Percentiles rank a stretch among this genome's conserved stretches.
Conservation (phyloP, 2,797 vertebrate species). For the Sebastes baramenuke region DNA sequence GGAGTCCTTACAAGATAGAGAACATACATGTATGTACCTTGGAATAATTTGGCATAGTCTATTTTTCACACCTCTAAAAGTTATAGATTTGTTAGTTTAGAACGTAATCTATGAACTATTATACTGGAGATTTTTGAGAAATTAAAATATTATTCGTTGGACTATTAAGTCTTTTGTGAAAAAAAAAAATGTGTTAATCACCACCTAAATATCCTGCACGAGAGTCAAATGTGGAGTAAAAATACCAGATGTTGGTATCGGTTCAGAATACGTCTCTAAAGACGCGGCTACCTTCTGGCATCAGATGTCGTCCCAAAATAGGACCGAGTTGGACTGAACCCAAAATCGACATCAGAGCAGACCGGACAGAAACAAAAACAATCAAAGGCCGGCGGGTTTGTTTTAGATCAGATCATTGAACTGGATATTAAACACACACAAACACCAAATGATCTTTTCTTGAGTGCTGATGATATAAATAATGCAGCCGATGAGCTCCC, state of each 20-base stretch:
- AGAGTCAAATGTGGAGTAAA: slow-evolving; percentile 24
- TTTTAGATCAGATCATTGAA: slow-evolving; percentile 22
- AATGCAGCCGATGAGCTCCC: slow-evolving; percentile 22
- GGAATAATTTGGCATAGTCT: too few relatives aligned
- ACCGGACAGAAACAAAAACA: slow-evolving; percentile 23
- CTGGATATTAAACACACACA: background rate
- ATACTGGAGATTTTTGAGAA: too few relatives aligned
- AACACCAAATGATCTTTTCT: slow-evolving; percentile 7
- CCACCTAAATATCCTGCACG: slow-evolving; percentile 25
- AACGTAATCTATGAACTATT: too few relatives aligned
- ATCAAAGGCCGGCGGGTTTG: slow-evolving; percentile 14
- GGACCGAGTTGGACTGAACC: slow-evolving; percentile 37
- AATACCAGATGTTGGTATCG: slow-evolving; percentile 42
- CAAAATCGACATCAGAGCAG: slow-evolving; percentile 37
- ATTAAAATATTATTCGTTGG: too few relatives aligned
- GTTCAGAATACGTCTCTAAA: slow-evolving; percentile 44
- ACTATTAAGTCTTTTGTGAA: too few relatives aligned
- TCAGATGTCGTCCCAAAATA: slow-evolving; percentile 68
- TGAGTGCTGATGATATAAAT: slow-evolving; percentile 44
- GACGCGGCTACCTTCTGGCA: slow-evolving; percentile 41
- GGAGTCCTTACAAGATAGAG: too few relatives aligned
- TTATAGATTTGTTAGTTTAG: too few relatives aligned
- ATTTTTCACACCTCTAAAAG: too few relatives aligned
- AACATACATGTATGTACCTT: too few relatives aligned
- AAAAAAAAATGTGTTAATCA: background rate